Percentiles rank a stretch among this genome's conserved stretches.
phyloP scores from a whole-genome alignment of 30 jellyfish, hydroid and myxozoan species.

The Clytia hemisphaerica region DNA sequence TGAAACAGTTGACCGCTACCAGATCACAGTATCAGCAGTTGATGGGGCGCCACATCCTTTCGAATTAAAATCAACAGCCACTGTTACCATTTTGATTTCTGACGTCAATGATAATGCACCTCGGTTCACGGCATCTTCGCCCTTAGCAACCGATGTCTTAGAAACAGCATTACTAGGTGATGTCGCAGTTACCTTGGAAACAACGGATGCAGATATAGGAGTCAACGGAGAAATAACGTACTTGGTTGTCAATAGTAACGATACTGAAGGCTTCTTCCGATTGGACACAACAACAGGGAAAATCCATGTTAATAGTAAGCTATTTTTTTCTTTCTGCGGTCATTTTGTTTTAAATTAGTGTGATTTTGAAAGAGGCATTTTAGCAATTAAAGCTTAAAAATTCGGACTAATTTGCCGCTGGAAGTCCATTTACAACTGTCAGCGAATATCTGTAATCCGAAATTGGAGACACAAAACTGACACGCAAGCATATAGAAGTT shows the following conservation, averaged over 20 bases:
- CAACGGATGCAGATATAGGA: conserved; percentile 69
- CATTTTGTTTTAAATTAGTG: background rate
- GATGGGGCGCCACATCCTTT: conserved; percentile 88
- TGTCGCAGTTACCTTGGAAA: conserved; percentile 43
- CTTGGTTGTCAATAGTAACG: conserved; percentile 30
- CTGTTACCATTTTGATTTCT: conserved; percentile 36
- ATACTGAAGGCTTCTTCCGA: conserved; percentile 15
- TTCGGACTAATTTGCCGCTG: too few relatives aligned
- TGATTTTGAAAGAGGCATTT: background rate
- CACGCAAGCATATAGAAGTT: background rate
- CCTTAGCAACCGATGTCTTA: conserved; percentile 36
- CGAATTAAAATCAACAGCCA: conserved; percentile 23
- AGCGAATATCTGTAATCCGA: too few relatives aligned
- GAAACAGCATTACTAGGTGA: conserved; percentile 51
- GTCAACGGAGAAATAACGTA: conserved; percentile 52
- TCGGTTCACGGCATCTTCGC: conserved; percentile 32
- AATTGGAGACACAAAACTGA: too few relatives aligned
- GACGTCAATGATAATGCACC: conserved; percentile 77
- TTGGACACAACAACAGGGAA: conserved; percentile 45
- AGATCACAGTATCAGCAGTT: conserved; percentile 44
- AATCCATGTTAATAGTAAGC: conserved; percentile 45
- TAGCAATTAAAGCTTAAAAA: too few relatives aligned
- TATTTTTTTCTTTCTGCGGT: background rate
- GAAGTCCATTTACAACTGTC: too few relatives aligned
- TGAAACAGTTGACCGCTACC: conserved; percentile 41